Percentiles rank a stretch among this genome's conserved stretches.
These are phyloP conservation scores for Scaptomyza hsui DNA, from an alignment of 1,140 invertebrate species.

Conservation along the genomic window DNA sequence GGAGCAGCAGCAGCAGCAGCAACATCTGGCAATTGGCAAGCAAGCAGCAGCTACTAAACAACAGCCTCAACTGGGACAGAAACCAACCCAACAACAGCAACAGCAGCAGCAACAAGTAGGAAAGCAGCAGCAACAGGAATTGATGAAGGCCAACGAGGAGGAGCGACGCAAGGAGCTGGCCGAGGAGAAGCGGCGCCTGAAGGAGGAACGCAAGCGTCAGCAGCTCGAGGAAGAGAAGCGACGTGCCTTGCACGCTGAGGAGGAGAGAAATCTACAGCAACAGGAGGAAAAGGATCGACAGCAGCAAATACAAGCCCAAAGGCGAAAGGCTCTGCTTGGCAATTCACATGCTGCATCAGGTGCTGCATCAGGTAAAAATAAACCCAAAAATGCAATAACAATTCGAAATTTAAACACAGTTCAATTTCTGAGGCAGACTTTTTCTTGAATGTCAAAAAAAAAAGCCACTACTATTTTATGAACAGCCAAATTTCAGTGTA, in stretches of 20 bases:
- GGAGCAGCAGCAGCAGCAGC: neutral
- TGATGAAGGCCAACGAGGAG: conserved; percentile 41
- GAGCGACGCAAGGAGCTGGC: conserved; percentile 59
- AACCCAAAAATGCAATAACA: too few relatives aligned
- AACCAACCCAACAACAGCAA: conserved; percentile 52
- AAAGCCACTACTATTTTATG: too few relatives aligned
- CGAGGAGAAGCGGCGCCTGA: conserved; percentile 61
- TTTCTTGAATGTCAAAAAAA: too few relatives aligned
- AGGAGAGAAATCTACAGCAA: conserved; percentile 67
- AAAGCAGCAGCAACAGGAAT: conserved; percentile 1
- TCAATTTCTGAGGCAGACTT: too few relatives aligned
- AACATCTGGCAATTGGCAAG: neutral
- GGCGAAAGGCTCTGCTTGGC: conserved; percentile 72
- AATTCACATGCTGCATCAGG: conserved; percentile 24
- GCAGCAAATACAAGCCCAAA: conserved; percentile 76
- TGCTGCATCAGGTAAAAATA: conserved; percentile 17
- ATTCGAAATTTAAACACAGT: too few relatives aligned
- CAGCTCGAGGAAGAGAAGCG: conserved; percentile 85
- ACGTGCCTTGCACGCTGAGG: conserved; percentile 65
- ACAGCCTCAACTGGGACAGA: conserved; percentile 3
- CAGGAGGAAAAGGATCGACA: conserved; percentile 76
- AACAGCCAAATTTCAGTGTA: too few relatives aligned
- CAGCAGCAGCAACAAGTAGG: conserved; percentile 36
- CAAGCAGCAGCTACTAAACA: conserved; percentile 26
- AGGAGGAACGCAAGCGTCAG: conserved; percentile 85